Evolutionary conservation across 2,888 invertebrate genomes (phyloP).

Genomic region (Panorpa germanica): DNA sequence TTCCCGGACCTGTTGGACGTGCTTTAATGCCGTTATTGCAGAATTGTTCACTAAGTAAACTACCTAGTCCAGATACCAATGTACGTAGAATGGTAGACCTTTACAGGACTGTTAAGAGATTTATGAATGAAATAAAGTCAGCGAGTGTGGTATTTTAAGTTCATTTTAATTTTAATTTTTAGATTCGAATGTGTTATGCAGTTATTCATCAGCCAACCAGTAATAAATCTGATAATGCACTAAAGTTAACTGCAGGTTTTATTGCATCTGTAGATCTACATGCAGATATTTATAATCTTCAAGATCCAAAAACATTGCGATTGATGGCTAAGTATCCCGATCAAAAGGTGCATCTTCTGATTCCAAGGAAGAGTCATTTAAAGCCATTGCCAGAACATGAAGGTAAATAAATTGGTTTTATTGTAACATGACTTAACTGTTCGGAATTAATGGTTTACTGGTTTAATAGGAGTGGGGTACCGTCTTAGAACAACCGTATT

Average conservation of each 20-base stretch:
- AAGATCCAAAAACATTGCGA: constrained; percentile 51
- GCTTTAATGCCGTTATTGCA: constrained; percentile 58
- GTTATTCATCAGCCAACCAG: constrained; percentile 70
- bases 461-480: constrained; percentile 18
- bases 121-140: constrained; percentile 10
- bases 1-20: constrained; percentile 66
- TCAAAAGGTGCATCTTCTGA: constrained; percentile 65
- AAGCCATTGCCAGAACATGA: constrained; percentile 43
- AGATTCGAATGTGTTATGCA: constrained; percentile 65
- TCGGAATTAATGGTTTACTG: not conserved
- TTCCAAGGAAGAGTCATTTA: constrained; percentile 62
- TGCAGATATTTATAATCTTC: constrained; percentile 67
- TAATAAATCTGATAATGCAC: constrained; percentile 52
- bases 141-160: constrained; percentile 11
- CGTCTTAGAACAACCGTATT: constrained; percentile 72
- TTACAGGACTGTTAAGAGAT: not conserved
- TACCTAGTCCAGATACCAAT: constrained; percentile 47
- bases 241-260: constrained; percentile 86
- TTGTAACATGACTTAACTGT: not conserved
- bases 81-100: constrained; percentile 20
- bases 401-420: constrained; percentile 12
- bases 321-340: constrained; percentile 85
- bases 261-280: constrained; percentile 74
- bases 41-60: constrained; percentile 40
- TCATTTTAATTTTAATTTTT: constrained; percentile 11